Conservation (phyloP, 2,888 invertebrate genomes). For the Argyresthia albistria region DNA sequence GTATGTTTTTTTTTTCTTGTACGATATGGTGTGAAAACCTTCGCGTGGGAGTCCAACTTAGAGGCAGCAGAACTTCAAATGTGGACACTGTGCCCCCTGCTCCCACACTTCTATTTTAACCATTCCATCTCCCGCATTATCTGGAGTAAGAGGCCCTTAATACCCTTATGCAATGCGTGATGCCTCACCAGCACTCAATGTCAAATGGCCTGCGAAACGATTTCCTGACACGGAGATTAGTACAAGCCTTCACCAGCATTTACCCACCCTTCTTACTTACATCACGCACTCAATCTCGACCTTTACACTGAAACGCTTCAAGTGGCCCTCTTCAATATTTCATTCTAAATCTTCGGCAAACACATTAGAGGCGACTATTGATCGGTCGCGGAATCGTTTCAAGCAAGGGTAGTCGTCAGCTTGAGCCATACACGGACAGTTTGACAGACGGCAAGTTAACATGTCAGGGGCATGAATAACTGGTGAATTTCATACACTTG, state of each 20-base stretch:
- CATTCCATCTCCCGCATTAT: too few species aligned
- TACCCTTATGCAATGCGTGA: conserved; percentile 57
- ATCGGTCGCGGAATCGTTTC: neutral
- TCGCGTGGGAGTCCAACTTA: too few species aligned
- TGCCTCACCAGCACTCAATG: conserved; percentile 35
- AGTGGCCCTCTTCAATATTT: conserved; percentile 16
- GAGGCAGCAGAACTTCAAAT: too few species aligned
- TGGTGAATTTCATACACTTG: conserved; percentile 18
- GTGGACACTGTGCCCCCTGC: too few species aligned
- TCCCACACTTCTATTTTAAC: too few species aligned
- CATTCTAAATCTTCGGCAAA: neutral
- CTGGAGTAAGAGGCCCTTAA: too few species aligned
- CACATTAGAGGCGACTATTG: conserved; percentile 8
- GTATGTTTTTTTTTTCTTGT: too few species aligned
- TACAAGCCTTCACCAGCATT: conserved; percentile 68
- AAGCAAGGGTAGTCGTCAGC: neutral
- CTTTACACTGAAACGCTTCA: conserved; percentile 37
- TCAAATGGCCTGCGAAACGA: conserved; percentile 71
- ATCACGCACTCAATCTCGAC: conserved; percentile 61
- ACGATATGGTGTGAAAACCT: too few species aligned
- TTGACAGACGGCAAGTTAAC: conserved; percentile 69
- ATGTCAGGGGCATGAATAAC: conserved; percentile 51
- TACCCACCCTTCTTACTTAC: conserved; percentile 69
- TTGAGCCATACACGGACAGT: conserved; percentile 48
- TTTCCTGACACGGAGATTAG: conserved; percentile 73